Evolutionary conservation across 2,797 vertebrate genomes (phyloP), one percentile per base, ranked within the genome.

Genomic region (Etheostoma perlongum): DNA sequence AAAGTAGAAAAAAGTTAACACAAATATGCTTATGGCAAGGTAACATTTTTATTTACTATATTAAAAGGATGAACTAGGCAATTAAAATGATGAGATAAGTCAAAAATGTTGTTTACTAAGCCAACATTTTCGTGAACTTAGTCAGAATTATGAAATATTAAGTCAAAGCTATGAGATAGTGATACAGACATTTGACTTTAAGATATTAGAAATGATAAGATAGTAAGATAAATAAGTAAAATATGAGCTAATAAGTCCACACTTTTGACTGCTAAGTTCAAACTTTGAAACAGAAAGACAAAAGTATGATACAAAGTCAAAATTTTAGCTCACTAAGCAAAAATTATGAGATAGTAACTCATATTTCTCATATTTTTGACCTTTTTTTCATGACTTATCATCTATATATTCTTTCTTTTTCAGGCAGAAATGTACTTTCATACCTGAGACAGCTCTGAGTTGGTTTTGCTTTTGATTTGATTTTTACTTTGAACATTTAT

Each of bases 401-500:
- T 52, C 8, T 12, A 18, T 6, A n/a, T 65, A 16, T 25, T 18
- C 10, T 40, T 46, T 42, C 6, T 61, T 27, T 54, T 52, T 30
- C 52, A 58, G 7, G 14, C 52, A 19, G 10, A 55, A 59, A 59
- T 36, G 3, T 6, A 55, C 47, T 21, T 67, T 51, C 21, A 48
- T 12, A 33, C 21, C 2, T 10, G 18, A 23, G 30, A 11, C 18
- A 23, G 27, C 18, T 55, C 30, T 40, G 36, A 40, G 10, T 40
- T 40, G 36, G 2, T 60, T 72, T 59, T 49, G 5, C 4, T 78
- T 67, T 59, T 44, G 9, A 16, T 21, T 53, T 4, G 16, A 71
- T 42, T 64, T 49, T 60, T 33, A 54, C 6, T 58, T 27, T 48
- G 19, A 52, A 52, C n/a, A 67, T 67, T 9, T 44, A 18, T 64